Evolutionary conservation across 2,888 invertebrate species (phyloP).

Genomic region (Ochropleura leucogaster): DNA sequence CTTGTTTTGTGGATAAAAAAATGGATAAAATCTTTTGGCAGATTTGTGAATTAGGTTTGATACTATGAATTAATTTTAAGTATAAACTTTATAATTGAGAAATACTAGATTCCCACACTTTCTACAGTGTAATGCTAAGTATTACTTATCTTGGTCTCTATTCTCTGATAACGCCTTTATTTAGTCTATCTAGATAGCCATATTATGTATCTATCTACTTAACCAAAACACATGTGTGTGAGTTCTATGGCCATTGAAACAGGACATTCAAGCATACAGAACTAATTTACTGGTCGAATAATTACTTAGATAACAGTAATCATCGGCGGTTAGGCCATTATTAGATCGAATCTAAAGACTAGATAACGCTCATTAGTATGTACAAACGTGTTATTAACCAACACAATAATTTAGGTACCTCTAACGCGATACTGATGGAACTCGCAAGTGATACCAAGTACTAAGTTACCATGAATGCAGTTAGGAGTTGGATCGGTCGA

Average conservation of each 20-base stretch:
- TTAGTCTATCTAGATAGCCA: too few relatives aligned
- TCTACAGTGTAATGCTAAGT: not conserved
- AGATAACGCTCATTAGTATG: not conserved
- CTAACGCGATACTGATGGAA: not conserved
- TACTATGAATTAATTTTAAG: not conserved
- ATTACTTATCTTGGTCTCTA: not conserved
- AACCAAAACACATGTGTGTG: not conserved
- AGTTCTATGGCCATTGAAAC: not conserved
- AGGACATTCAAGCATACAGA: constrained; percentile 15
- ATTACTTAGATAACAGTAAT: not conserved
- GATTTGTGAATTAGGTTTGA: not conserved
- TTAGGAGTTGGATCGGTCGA: constrained; percentile 43
- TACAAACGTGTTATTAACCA: not conserved
- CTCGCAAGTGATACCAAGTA: constrained; percentile 27
- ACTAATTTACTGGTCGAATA: constrained; percentile 25
- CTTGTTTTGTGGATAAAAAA: constrained; percentile 5
- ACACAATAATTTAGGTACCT: not conserved
- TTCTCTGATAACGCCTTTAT: not conserved
- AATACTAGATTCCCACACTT: not conserved
- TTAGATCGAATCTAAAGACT: constrained; percentile 1
- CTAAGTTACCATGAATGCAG: constrained; percentile 32
- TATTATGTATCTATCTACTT: not conserved
- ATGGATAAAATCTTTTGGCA: not conserved
- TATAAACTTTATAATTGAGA: not conserved
- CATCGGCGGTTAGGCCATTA: not conserved